These are phyloP conservation scores for Macropus fuliginosus DNA, from an alignment of 2,797 vertebrate species.

Conservation along the genomic window DNA sequence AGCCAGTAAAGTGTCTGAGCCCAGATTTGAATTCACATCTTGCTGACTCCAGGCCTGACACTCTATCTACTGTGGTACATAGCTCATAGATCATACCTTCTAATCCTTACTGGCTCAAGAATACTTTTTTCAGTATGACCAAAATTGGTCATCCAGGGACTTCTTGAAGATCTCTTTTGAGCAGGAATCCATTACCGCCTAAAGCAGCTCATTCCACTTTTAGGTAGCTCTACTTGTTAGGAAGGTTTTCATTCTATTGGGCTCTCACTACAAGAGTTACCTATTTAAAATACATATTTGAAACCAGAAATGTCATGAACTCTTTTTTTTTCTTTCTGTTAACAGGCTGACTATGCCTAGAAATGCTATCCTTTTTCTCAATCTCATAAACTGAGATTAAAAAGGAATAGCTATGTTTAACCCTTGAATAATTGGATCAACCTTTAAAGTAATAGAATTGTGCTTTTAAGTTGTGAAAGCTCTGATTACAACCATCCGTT, in stretches of 20 bases:
- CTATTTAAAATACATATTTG: neutral
- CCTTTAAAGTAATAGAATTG: conserved; percentile 5
- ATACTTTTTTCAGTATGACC: neutral
- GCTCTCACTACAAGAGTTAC: neutral
- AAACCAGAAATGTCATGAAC: neutral
- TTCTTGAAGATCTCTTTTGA: neutral
- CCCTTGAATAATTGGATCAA: conserved; percentile 1
- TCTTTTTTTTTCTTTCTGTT: neutral
- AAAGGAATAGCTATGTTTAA: conserved; percentile 6
- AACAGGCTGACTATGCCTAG: neutral
- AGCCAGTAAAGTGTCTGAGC: neutral
- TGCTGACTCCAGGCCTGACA: neutral
- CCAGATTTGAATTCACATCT: neutral
- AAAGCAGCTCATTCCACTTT: neutral
- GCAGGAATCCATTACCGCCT: neutral
- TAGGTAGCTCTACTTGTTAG: neutral
- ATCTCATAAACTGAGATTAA: neutral
- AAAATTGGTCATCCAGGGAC: neutral
- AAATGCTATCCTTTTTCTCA: neutral
- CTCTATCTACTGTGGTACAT: neutral
- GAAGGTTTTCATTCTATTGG: neutral
- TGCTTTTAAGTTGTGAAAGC: neutral
- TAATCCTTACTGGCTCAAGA: neutral
- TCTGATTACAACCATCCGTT: neutral
- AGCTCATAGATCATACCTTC: neutral